Percentiles rank a stretch among this genome's conserved stretches.
Evolutionary conservation across 2,888 invertebrate genomes (phyloP).

Genomic region (Taenaris catops): DNA sequence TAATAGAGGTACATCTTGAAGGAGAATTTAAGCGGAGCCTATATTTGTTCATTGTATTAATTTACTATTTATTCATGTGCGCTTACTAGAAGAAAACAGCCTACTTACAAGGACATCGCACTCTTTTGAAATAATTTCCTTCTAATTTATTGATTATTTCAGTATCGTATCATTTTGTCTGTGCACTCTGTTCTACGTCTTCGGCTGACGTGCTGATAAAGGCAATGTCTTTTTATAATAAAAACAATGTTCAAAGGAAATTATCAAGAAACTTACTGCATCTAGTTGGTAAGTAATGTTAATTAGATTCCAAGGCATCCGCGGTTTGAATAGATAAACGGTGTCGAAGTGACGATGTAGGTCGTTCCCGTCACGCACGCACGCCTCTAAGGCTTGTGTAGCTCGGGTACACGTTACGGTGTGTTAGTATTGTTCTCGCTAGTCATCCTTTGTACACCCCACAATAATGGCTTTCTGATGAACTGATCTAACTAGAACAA

Average conservation of each 20-base stretch:
- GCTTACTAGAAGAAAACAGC: too few relatives aligned
- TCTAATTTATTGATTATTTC: too few relatives aligned
- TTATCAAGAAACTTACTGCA: slow-evolving; percentile 27
- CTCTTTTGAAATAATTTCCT: too few relatives aligned
- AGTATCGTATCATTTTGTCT: too few relatives aligned
- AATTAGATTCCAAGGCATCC: slow-evolving; percentile 52
- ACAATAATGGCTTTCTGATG: slow-evolving; percentile 24
- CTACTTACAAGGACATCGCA: too few relatives aligned
- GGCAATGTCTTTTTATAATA: slow-evolving; percentile 4
- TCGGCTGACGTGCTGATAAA: not conserved
- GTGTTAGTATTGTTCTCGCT: slow-evolving; percentile 40
- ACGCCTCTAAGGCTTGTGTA: slow-evolving; percentile 31
- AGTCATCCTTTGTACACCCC: slow-evolving; percentile 22
- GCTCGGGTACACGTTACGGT: slow-evolving; percentile 30
- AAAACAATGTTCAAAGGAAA: slow-evolving; percentile 20
- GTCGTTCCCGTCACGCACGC: slow-evolving; percentile 53
- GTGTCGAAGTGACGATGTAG: slow-evolving; percentile 40
- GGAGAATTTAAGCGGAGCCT: too few relatives aligned
- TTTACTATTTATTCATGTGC: too few relatives aligned
- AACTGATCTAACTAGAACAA: slow-evolving; percentile 20
- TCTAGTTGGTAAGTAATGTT: slow-evolving; percentile 53
- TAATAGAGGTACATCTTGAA: too few relatives aligned
- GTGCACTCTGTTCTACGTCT: too few relatives aligned
- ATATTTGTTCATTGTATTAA: too few relatives aligned
- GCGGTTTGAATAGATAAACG: slow-evolving; percentile 50